Evolutionary conservation across 2,888 invertebrate species (phyloP).

Genomic region (Drosophila merina): DNA sequence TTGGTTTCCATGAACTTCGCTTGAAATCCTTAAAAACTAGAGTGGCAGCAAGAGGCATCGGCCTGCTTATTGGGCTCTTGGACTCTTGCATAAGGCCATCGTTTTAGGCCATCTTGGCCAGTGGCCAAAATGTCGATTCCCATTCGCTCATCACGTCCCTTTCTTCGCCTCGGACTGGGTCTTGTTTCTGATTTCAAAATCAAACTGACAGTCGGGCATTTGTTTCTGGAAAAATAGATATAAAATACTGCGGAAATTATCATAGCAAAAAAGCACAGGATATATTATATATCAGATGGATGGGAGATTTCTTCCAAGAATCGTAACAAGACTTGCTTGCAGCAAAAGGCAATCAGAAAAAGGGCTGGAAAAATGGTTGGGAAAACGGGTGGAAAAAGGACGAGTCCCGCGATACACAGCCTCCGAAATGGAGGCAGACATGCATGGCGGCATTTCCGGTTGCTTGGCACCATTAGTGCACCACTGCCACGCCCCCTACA

Average conservation of each 20-base stretch:
- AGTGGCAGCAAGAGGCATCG: neutral
- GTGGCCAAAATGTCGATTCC: conserved; percentile 82
- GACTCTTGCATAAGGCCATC: conserved; percentile 12
- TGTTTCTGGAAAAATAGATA: conserved; percentile 51
- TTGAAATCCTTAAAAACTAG: neutral
- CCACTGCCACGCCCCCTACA: conserved; percentile 59
- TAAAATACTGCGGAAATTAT: conserved; percentile 72
- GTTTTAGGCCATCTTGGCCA: conserved; percentile 65
- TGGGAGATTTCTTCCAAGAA: conserved; percentile 30
- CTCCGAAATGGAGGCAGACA: conserved; percentile 75
- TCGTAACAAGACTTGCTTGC: conserved; percentile 51
- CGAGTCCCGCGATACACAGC: conserved; percentile 63
- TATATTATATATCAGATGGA: conserved; percentile 27
- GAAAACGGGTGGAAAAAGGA: neutral
- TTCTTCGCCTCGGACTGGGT: conserved; percentile 1
- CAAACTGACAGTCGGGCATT: conserved; percentile 60
- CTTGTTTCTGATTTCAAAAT: conserved; percentile 59
- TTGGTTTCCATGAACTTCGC: neutral
- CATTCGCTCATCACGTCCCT: conserved; percentile 71
- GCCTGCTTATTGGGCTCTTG: conserved; percentile 5
- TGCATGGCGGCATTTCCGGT: conserved; percentile 80
- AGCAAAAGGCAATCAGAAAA: conserved; percentile 73
- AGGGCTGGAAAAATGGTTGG: neutral
- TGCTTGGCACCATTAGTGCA: conserved; percentile 80
- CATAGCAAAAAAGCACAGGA: conserved; percentile 57